phyloP scores from a whole-genome alignment of 92 coral and sea anemone genomes.

The Actinostola sp. region DNA sequence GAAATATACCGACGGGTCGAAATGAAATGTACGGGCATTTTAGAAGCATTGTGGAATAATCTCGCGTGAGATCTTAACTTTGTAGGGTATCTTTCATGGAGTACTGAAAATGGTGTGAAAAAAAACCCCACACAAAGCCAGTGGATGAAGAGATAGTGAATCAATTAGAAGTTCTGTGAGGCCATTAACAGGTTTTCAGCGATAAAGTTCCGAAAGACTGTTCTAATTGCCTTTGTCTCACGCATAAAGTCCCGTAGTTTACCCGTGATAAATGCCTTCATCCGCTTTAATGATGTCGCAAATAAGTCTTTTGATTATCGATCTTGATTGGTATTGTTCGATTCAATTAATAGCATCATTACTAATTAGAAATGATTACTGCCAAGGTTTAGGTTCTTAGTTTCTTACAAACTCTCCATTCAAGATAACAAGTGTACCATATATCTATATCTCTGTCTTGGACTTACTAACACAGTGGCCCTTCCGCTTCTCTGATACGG shows the following conservation, averaged over 20 bases:
- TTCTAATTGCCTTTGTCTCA: constrained; percentile 36
- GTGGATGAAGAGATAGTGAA: constrained; percentile 23
- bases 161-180: constrained; percentile 4
- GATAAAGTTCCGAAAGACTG: constrained; percentile 44
- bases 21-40: too few species aligned
- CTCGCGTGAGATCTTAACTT: too few species aligned
- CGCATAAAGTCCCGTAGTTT: constrained; percentile 12
- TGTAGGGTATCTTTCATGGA: too few species aligned
- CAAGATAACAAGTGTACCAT: constrained; percentile 19
- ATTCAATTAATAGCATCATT: constrained; percentile 24
- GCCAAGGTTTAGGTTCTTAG: background rate
- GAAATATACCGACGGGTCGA: too few species aligned
- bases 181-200: constrained; percentile 29
- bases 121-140: background rate
- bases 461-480: background rate
- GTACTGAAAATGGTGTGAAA: background rate
- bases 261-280: constrained; percentile 21
- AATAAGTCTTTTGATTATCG: constrained; percentile 23
- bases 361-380: constrained; percentile 16
- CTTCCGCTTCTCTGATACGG: constrained; percentile 34
- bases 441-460: constrained; percentile 18
- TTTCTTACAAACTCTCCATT: background rate
- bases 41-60: too few species aligned
- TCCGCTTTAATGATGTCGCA: constrained; percentile 23
- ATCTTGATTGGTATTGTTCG: constrained; percentile 31